Percentiles rank a stretch among this genome's conserved stretches.
Conservation (phyloP, 2,888 invertebrate genomes). For the Archaeoteleia sp. region DNA sequence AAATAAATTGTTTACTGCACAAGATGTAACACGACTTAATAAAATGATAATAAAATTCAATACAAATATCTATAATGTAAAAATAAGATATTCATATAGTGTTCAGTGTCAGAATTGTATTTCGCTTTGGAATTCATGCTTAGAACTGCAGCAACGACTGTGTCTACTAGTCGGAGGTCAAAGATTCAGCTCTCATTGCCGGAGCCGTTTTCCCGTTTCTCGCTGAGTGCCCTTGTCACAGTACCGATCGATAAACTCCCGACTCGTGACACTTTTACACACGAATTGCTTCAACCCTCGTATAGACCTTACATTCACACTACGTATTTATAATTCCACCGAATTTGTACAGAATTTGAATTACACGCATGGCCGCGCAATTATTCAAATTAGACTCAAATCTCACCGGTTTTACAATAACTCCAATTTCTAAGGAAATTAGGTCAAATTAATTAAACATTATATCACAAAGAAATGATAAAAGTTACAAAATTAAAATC, state of each 20-base stretch:
- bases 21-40: no score
- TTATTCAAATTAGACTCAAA: conserved; percentile 47
- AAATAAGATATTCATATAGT: no score
- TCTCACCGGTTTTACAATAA: no score
- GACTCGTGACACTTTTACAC: conserved; percentile 53
- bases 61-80: no score
- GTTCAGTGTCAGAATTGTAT: no score
- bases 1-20: no score
- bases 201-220: conserved; percentile 52
- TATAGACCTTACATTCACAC: conserved; percentile 38
- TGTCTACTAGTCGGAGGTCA: conserved; percentile 51
- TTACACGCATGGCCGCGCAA: conserved; percentile 41
- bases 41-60: no score
- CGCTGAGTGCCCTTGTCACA: conserved; percentile 52
- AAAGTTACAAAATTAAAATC: no score
- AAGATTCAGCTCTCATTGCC: conserved; percentile 48
- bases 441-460: no score
- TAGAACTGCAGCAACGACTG: conserved; percentile 30
- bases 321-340: conserved; percentile 51
- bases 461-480: no score
- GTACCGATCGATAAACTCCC: conserved; percentile 53
- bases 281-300: conserved; percentile 50
- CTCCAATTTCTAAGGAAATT: no score
- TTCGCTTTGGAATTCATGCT: conserved; percentile 25
- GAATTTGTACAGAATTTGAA: conserved; percentile 49